These are phyloP conservation scores for Steatornis caripensis DNA, from an alignment of 2,113 vertebrate genomes.

Conservation along the genomic window DNA sequence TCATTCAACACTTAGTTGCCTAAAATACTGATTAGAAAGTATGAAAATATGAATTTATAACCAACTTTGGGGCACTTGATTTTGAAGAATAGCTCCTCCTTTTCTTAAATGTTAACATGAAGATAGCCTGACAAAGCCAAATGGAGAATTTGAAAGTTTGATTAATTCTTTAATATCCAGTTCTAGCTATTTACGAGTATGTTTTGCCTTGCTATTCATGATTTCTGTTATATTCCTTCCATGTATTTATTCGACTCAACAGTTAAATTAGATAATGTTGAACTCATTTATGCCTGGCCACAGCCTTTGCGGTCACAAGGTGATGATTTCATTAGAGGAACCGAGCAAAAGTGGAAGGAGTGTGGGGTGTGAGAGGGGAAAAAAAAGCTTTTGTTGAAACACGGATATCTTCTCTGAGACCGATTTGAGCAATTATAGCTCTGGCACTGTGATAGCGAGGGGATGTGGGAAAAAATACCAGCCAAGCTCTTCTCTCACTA, in stretches of 20 bases:
- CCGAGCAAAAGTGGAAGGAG: background rate
- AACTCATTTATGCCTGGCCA: background rate
- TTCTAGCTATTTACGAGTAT: background rate
- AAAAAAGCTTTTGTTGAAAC: background rate
- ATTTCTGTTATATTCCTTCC: background rate
- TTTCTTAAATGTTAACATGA: background rate
- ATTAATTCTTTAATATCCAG: background rate
- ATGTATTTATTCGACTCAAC: background rate
- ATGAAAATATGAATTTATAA: background rate
- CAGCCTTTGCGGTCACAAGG: background rate
- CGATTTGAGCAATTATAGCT: background rate
- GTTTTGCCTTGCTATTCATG: background rate
- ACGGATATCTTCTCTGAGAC: background rate
- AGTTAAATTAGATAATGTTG: background rate
- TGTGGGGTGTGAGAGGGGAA: rapidly evolving
- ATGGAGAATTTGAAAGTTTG: background rate
- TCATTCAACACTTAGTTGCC: background rate
- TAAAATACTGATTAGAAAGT: background rate
- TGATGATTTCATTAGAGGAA: background rate
- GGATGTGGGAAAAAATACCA: background rate
- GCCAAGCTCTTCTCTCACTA: background rate
- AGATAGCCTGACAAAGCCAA: background rate
- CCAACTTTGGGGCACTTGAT: background rate
- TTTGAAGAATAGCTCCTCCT: background rate
- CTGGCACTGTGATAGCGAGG: background rate